Percentiles rank a stretch among this genome's conserved stretches.
These are phyloP conservation scores for Ia io DNA, from an alignment of 2,113 vertebrate genomes.

Conservation along the genomic window DNA sequence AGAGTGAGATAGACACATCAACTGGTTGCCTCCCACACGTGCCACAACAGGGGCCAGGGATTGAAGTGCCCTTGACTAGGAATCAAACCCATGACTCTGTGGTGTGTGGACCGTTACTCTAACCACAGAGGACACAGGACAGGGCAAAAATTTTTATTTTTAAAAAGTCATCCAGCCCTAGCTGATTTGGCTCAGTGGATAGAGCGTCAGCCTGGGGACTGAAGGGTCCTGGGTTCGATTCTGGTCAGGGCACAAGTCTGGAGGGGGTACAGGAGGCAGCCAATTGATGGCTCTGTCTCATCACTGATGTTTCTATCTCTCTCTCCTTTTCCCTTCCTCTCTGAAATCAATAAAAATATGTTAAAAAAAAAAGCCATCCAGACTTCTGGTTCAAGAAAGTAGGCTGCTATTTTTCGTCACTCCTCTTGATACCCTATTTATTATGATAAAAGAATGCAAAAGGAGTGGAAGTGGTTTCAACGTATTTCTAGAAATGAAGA, in stretches of 20 bases:
- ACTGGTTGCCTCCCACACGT: background rate
- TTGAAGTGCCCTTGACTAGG: background rate
- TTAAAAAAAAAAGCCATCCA: background rate
- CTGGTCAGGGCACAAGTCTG: too few relatives aligned
- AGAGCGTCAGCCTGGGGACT: too few relatives aligned
- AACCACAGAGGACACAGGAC: background rate
- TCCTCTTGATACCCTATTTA: background rate
- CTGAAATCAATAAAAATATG: too few relatives aligned
- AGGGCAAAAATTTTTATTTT: background rate
- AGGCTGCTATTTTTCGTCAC: background rate
- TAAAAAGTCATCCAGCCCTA: background rate
- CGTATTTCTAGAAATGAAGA: background rate
- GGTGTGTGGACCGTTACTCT: background rate
- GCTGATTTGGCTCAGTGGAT: background rate
- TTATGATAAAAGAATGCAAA: background rate
- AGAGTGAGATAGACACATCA: background rate
- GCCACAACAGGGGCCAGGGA: background rate
- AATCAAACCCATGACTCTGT: background rate
- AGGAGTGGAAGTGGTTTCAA: background rate
- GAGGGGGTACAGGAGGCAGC: too few relatives aligned
- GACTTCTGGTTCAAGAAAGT: constrained; percentile 13
- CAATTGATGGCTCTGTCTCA: too few relatives aligned
- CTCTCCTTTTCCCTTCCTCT: too few relatives aligned
- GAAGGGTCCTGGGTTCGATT: too few relatives aligned
- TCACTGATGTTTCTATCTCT: too few relatives aligned